A percentile compares a stretch with the other conserved stretches of the same genome.
Conservation (phyloP, 1,140 invertebrate species). For the Fopius arisanus region DNA sequence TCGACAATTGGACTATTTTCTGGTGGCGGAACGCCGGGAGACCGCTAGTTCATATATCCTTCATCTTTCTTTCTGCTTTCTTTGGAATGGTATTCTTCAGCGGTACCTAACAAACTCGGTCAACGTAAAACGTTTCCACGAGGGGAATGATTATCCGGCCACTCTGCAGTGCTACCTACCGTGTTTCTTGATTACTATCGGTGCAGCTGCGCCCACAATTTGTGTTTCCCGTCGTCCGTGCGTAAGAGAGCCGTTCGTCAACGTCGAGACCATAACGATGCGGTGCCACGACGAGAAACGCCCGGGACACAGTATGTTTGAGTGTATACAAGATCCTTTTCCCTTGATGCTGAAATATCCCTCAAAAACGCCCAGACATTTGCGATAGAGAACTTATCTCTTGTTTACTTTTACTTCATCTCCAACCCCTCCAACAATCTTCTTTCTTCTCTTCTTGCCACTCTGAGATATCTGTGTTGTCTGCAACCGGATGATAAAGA, state of each 20-base stretch:
- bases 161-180: conserved; percentile 54
- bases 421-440: background rate
- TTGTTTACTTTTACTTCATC: background rate
- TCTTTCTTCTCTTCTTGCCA: background rate
- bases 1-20: no score
- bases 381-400: background rate
- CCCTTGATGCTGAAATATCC: background rate
- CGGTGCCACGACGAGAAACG: conserved; percentile 2
- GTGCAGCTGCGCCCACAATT: conserved; percentile 63
- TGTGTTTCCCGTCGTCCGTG: conserved; percentile 60
- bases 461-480: background rate
- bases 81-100: background rate
- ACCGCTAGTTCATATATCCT: conserved; percentile 3
- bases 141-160: conserved; percentile 57
- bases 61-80: background rate
- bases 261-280: conserved; percentile 43
- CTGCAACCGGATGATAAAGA: conserved; percentile 26
- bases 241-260: conserved; percentile 61
- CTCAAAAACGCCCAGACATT: background rate
- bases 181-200: conserved; percentile 62
- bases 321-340: background rate
- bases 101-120: conserved; percentile 3
- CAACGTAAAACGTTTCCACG: conserved; percentile 30
- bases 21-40: no score
- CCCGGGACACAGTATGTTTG: background rate